Conservation (phyloP, 2,797 vertebrate genomes). For the Crenuchus spilurus region DNA sequence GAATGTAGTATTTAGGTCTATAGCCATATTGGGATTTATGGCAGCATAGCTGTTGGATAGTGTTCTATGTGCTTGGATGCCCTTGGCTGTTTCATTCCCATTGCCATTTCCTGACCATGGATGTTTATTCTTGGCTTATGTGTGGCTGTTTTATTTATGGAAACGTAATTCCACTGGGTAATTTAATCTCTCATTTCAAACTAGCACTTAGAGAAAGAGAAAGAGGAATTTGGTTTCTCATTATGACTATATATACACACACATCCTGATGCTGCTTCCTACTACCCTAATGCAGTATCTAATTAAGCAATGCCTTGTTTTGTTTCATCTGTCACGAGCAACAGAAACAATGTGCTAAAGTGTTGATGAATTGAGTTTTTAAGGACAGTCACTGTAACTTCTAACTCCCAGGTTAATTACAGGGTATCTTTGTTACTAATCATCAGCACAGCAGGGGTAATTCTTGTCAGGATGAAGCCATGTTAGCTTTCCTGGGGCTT, state of each 20-base stretch:
- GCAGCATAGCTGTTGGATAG: no score
- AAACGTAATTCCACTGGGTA: background rate
- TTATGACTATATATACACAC: slow-evolving; percentile 18
- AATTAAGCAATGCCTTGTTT: slow-evolving; percentile 26
- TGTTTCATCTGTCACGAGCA: background rate
- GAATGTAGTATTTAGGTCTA: no score
- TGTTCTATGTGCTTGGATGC: background rate
- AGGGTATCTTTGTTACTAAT: background rate
- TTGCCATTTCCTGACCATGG: slow-evolving; percentile 3
- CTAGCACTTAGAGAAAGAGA: slow-evolving; percentile 19
- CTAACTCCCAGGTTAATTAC: slow-evolving; percentile 23
- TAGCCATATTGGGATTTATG: no score
- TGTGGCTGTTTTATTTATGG: slow-evolving; percentile 25
- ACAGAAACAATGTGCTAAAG: background rate
- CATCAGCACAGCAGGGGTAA: slow-evolving; percentile 7
- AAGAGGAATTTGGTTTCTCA: background rate
- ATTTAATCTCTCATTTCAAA: slow-evolving; percentile 15
- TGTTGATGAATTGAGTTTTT: background rate
- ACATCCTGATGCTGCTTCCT: slow-evolving; percentile 1
- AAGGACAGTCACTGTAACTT: background rate
- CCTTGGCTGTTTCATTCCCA: background rate
- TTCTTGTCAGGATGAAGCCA: background rate
- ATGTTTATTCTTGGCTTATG: background rate
- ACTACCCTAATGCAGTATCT: background rate
- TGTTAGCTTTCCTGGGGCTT: background rate